phyloP scores from a whole-genome alignment of 2,888 invertebrate genomes.

The Hyles lineata region DNA sequence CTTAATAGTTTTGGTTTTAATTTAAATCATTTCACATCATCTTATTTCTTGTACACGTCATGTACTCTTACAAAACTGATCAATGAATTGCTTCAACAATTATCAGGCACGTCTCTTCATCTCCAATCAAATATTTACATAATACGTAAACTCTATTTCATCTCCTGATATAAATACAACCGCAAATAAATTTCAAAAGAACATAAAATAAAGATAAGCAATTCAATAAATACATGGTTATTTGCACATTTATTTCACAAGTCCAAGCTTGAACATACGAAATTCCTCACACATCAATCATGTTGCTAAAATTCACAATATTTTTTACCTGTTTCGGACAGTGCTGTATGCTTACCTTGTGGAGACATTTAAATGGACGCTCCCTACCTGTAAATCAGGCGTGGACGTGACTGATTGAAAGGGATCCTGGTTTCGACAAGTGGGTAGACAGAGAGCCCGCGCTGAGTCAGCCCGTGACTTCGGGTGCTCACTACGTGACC shows the following conservation, averaged over 20 bases:
- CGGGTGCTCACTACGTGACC: conserved; percentile 53
- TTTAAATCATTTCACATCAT: no score
- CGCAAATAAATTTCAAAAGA: background rate
- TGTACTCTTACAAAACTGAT: no score
- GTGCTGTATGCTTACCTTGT: background rate
- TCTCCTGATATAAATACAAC: background rate
- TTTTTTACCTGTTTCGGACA: conserved; percentile 2
- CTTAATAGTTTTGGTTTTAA: no score
- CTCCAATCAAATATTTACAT: no score
- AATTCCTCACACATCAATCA: conserved; percentile 18
- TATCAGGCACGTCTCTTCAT: background rate
- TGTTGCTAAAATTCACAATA: conserved; percentile 18
- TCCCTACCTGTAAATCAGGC: conserved; percentile 14
- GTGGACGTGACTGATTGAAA: conserved; percentile 44
- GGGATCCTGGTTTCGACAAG: conserved; percentile 31
- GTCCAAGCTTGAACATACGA: background rate
- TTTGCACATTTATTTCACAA: conserved; percentile 12
- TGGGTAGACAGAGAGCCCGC: conserved; percentile 44
- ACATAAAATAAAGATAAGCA: background rate
- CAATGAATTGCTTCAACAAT: no score
- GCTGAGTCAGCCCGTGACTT: conserved; percentile 45
- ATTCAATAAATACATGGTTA: background rate
- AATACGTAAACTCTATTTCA: no score
- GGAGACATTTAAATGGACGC: conserved; percentile 9
- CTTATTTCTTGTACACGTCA: no score